Conservation (phyloP, 2,888 invertebrate genomes). For the Melinaea marsaeus region DNA sequence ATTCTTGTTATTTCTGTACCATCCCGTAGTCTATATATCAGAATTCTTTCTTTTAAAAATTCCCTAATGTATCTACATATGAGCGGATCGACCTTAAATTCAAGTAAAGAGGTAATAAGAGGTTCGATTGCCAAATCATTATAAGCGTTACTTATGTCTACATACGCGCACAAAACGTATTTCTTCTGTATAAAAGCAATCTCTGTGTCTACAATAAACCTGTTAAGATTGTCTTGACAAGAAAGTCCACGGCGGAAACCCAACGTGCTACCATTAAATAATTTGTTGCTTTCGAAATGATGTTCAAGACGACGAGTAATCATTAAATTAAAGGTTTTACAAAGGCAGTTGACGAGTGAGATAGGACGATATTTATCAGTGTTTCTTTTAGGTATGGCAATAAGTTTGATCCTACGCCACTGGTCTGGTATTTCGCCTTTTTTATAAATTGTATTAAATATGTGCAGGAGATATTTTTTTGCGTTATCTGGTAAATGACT, state of each 20-base stretch:
- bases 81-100: no score
- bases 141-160: neutral
- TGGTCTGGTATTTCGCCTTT: no score
- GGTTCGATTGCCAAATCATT: constrained; percentile 3
- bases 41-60: no score
- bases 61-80: no score
- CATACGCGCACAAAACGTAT: neutral
- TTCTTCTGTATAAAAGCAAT: no score
- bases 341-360: constrained; percentile 6
- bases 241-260: constrained; percentile 8
- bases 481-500: constrained; percentile 3
- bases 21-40: no score
- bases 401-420: no score
- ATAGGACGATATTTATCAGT: constrained; percentile 1
- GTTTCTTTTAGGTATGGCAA: no score
- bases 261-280: constrained; percentile 10
- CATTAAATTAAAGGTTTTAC: constrained; percentile 10
- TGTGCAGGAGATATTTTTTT: no score
- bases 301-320: neutral
- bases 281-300: no score
- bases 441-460: no score
- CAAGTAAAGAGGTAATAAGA: neutral
- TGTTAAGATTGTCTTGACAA: constrained; percentile 3
- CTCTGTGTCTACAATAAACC: neutral
- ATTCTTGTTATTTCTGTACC: neutral